These are phyloP conservation scores for Chloropsis hardwickii DNA, from an alignment of 2,113 vertebrate species.

Conservation along the genomic window DNA sequence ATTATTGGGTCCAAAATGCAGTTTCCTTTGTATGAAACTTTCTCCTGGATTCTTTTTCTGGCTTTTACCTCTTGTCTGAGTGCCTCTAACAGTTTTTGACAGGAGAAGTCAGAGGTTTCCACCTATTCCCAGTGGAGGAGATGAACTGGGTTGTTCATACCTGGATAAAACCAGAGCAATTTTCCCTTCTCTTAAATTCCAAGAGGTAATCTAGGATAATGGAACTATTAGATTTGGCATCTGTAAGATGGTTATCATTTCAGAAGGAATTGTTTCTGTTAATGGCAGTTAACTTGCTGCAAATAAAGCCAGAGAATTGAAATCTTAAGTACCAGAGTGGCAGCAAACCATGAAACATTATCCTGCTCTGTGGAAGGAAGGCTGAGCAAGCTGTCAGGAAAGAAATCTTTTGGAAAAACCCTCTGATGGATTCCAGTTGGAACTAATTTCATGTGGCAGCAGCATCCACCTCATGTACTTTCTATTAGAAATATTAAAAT, in stretches of 20 bases:
- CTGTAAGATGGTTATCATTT: conserved; percentile 54
- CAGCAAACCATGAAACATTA: conserved; percentile 29
- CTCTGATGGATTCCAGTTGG: background rate
- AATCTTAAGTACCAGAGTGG: background rate
- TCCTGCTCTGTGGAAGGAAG: background rate
- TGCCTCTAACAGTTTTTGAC: background rate
- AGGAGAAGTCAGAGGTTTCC: background rate
- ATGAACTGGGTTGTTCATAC: background rate
- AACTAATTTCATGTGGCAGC: conserved; percentile 18
- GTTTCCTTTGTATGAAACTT: background rate
- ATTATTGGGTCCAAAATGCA: background rate
- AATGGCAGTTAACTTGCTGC: conserved; percentile 27
- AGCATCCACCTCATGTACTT: background rate
- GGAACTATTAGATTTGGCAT: conserved; percentile 65
- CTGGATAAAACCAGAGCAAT: background rate
- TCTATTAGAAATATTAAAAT: background rate
- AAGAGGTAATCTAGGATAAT: conserved; percentile 44
- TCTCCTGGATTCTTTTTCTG: background rate
- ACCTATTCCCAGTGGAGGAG: background rate
- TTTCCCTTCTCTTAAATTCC: conserved; percentile 44
- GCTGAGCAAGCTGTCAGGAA: background rate
- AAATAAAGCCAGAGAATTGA: conserved; percentile 42
- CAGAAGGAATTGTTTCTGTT: conserved; percentile 59
- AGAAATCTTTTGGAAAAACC: background rate
- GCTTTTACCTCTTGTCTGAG: background rate